Base-by-base conservation (phyloP, 1,140 invertebrate species). In the Drosophila tsacasi region DNA sequence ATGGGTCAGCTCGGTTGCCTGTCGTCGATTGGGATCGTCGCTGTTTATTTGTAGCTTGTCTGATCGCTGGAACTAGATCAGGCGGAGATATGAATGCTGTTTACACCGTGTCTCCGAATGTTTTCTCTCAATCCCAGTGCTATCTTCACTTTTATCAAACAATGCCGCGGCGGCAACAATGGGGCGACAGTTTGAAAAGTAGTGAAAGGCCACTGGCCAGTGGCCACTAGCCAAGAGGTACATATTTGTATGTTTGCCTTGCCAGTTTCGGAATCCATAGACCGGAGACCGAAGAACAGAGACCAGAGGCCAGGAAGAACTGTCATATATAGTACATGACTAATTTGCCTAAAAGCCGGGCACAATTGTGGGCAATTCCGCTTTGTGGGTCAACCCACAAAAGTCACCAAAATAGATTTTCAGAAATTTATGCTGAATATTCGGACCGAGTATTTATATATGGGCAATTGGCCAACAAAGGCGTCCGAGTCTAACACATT, bases 391-490 rank as follows among this genome's bases (percentile, higher is more conserved):
- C 82, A 64, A 76, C 68, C 73, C 72, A 69, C 35, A 54, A 81
- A 77, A 83, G 79, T 71, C 68, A 52, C 42, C 57, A 58, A 72
- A 49, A 63, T 86, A 87, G 84, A 89, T 84, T 89, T 89, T 32
- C 32, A 71, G 61, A 83, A 87, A 89, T 83, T 78, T 87, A 75
- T 90, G 84, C 85, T 73, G 54, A 30, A 84, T 50, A 73, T 72
- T 83, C 54, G 61, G 67, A 35, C 40, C 40, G 47, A 25, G 49
- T 65, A 44, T 73, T 84, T 87, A 75, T 89, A 86, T 85, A 87
- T 87, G 81, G 85, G 81, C 85, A 90, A 69, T 90, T 68, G 85
- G 69, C 84, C 84, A 87, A 89, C 71, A 87, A 87, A 78, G 81
- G 72, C 82, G 80, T 77, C 66, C 84, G 67, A 61, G 35, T 77